Evolutionary conservation across 1,140 invertebrate species (phyloP).

Genomic region (Oscheius sp.): DNA sequence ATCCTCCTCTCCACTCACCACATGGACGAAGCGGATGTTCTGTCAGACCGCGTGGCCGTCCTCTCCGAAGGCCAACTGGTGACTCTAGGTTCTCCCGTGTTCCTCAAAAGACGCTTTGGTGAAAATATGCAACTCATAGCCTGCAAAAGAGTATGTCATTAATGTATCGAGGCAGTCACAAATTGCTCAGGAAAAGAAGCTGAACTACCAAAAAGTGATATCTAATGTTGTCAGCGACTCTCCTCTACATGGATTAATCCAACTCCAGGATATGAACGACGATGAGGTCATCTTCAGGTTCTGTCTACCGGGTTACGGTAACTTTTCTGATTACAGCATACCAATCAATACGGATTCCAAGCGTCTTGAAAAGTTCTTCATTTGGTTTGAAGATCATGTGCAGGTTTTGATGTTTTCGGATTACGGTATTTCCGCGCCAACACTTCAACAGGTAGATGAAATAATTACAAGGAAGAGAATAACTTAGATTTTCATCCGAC

Average conservation of each 20-base stretch:
- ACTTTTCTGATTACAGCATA: conserved; percentile 63
- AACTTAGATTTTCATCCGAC: conserved; percentile 32
- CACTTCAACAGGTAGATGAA: conserved; percentile 65
- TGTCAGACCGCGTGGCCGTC: conserved; percentile 72
- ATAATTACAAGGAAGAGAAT: background rate
- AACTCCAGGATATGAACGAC: conserved; percentile 12
- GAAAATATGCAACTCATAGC: conserved; percentile 68
- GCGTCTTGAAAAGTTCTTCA: conserved; percentile 63
- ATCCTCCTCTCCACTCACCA: conserved; percentile 73
- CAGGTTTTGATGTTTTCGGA: conserved; percentile 63
- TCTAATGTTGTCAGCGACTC: background rate
- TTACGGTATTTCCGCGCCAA: conserved; percentile 70
- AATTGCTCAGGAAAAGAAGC: background rate
- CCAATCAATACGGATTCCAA: conserved; percentile 60
- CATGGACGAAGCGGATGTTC: conserved; percentile 70
- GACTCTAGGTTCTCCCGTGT: conserved; percentile 69
- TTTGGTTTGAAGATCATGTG: conserved; percentile 64
- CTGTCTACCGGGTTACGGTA: background rate
- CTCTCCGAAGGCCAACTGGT: conserved; percentile 66
- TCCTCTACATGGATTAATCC: background rate
- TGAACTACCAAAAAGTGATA: background rate
- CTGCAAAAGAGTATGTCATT: background rate
- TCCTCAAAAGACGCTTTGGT: conserved; percentile 69
- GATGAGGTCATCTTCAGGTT: conserved; percentile 18
- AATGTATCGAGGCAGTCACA: background rate